Percentiles rank a stretch among this genome's conserved stretches.
These are phyloP conservation scores for Dasyornis broadbenti DNA, from an alignment of 2,113 vertebrate genomes.

Conservation along the genomic window DNA sequence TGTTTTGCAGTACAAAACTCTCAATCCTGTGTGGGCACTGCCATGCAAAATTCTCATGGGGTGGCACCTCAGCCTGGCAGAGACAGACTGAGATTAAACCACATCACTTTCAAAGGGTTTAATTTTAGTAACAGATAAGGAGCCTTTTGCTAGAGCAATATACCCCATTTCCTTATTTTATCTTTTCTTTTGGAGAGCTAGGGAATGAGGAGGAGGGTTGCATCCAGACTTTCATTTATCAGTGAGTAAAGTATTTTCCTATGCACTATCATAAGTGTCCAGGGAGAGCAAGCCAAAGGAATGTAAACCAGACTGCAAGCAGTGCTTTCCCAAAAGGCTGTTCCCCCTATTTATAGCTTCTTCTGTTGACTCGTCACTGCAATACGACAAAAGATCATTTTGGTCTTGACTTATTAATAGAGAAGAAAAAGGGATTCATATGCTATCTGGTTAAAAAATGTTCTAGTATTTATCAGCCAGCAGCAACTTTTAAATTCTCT, in stretches of 20 bases:
- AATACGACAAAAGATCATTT: conserved; percentile 24
- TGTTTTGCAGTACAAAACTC: neutral
- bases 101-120: neutral
- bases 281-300: neutral
- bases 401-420: conserved; percentile 13
- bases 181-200: neutral
- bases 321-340: neutral
- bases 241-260: neutral
- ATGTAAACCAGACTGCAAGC: neutral
- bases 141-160: neutral
- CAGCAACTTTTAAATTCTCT: conserved; percentile 32
- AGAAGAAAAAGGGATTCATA: neutral
- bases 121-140: neutral
- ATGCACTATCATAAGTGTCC: rapidly evolving
- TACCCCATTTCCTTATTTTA: neutral
- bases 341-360: neutral
- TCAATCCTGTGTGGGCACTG: neutral
- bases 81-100: neutral
- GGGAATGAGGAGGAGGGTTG: neutral
- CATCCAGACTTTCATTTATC: neutral
- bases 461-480: neutral
- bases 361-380: neutral
- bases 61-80: neutral
- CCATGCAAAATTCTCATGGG: neutral
- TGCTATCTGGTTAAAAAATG: neutral